A percentile compares a stretch with the other conserved stretches of the same genome.
Evolutionary conservation across 2,888 invertebrate genomes (phyloP).

Genomic region (Euphydryas editha): DNA sequence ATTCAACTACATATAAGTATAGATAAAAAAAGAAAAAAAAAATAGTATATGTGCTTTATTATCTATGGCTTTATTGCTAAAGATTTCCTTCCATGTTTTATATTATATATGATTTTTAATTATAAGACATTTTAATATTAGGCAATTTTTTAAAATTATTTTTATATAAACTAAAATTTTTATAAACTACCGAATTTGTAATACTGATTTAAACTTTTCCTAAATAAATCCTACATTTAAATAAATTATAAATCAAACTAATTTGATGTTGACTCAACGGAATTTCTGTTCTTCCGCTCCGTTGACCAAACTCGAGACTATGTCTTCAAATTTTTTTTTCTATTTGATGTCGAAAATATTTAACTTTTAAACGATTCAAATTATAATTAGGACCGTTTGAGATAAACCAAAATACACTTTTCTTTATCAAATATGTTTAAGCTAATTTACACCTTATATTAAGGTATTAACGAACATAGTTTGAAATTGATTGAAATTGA

Average conservation of each 20-base stretch:
- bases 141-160: too few species aligned
- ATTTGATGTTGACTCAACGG: conserved; percentile 47
- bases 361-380: conserved; percentile 79
- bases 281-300: conserved; percentile 59
- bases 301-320: conserved; percentile 77
- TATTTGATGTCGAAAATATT: conserved; percentile 80
- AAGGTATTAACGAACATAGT: not conserved
- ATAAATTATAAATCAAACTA: not conserved
- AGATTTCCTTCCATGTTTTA: too few species aligned
- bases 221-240: too few species aligned
- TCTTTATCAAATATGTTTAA: not conserved
- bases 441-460: not conserved
- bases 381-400: conserved; percentile 78
- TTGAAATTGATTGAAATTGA: conserved; percentile 2
- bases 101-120: too few species aligned
- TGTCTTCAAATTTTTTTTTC: conserved; percentile 75
- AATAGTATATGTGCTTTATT: too few species aligned
- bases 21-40: too few species aligned
- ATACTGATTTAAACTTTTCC: too few species aligned
- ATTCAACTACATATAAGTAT: too few species aligned
- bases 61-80: too few species aligned
- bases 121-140: too few species aligned
- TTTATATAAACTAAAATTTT: too few species aligned
- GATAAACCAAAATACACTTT: conserved; percentile 21
- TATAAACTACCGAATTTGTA: too few species aligned